Evolutionary conservation across 2,888 invertebrate species (phyloP), one percentile per base, ranked within the genome.

Genomic region (Lycophotia porphyrea): DNA sequence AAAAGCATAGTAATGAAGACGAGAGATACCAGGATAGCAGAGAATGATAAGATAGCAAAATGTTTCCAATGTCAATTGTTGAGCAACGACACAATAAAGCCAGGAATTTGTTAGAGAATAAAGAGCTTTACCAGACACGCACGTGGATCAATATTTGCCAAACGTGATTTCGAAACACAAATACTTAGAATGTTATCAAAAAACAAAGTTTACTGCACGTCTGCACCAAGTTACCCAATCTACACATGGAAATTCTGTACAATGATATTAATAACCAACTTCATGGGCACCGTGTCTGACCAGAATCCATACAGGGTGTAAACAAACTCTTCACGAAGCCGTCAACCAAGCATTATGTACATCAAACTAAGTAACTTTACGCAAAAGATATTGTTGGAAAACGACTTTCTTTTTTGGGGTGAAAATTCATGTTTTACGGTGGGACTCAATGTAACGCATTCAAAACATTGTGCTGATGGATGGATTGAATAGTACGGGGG

Each of bases 141-240:
- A 77, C 73, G 70, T 73, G 78, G 24, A 55, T 61, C 64, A 81
- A 81, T 68, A 81, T 81, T 82, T 82, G 64, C 24, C 13, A 64
- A 64, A 68, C 73, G 52, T 68, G 70, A 81, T 81, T 63, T 70
- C n/a, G 78, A 64, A 81, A 81, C 52, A 64, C 31, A 81, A 58
- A 61, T 34, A 31, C 15, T 68, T 15, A 18, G 15, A 31, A 15
- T 61, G 52, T 60, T 65, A 66, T 61, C 39, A 58, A 47, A 60
- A n/a, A 77, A 58, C 31, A 71, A 49, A 27, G 31, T 47, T 36
- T 52, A 69, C 8, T 47, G 3, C 15, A n/a, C 11, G 21, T 60
- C 27, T 21, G 31, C 18, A 31, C 15, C 1, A 36, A 27, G 67
- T 24, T 27, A 31, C 34, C 4, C 1, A 31, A 64, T 71, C 64